Evolutionary conservation across 2,113 vertebrate species (phyloP), one percentile per base, ranked within the genome.

Genomic region (Chaetura pelagica): DNA sequence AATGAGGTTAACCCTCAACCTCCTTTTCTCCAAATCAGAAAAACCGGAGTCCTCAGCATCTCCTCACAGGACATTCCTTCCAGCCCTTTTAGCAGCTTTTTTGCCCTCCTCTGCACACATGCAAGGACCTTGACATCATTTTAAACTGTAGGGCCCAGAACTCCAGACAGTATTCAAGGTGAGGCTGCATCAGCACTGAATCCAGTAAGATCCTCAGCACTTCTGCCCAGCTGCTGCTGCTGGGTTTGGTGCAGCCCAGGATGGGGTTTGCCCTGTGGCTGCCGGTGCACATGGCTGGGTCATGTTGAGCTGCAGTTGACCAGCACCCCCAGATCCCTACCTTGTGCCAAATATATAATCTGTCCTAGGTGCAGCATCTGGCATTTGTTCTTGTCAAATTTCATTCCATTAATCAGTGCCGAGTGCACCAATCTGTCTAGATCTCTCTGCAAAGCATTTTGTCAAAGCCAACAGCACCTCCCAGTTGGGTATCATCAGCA

Each of bases 341-440:
- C 30, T n/a, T 34, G 17, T n/a, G 40, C 3, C 40, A 5, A 3
- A 14, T 1, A 1, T 55, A 48, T 59, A 59, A 21, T 34, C 5
- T 5, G 9, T 14, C 15, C 24, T 7, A 26, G 24, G 18, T 19
- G 8, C 24, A 58, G 15, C 42, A 81, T 23, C 6, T 1, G 3
- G 5, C 16, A 34, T 12, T 19, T 55, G 10, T 30, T 19, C 17
- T 49, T 32, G 11, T 20, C 24, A n/a, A 35, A 62, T 48, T 27
- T 38, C 10, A 49, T 59, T 3, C 20, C 4, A 34, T 1, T 49
- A 4, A 29, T 6, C 1, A 13, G 1, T n/a, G 8, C 1, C 17
- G 8, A 35, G 2, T 15, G 46, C 6, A 48, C 27, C 46, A 26
- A 6, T 6, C 7, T 35, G 12, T 13, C 16, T 11, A 46, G 9